These are phyloP conservation scores for Dynastes grantii DNA, from an alignment of 2,888 invertebrate species.

Conservation along the genomic window DNA sequence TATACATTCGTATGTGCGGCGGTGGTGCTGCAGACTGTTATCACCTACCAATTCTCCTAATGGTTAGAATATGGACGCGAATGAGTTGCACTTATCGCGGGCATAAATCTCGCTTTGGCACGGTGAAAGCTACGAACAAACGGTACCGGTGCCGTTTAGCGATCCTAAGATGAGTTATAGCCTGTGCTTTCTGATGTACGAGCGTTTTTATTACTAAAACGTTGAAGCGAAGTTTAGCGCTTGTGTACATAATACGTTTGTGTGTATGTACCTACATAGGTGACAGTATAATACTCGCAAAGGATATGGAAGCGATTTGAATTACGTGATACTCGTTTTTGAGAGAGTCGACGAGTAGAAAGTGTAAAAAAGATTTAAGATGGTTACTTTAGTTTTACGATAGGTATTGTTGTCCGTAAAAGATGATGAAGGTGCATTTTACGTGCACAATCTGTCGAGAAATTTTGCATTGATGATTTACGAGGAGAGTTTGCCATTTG, in stretches of 20 bases:
- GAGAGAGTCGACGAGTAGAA: background rate
- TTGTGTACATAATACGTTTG: background rate
- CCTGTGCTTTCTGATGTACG: constrained; percentile 38
- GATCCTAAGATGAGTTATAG: constrained; percentile 36
- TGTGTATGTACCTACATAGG: background rate
- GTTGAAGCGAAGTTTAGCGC: constrained; percentile 6
- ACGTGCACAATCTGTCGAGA: too few relatives aligned
- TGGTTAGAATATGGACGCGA: constrained; percentile 18
- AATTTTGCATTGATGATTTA: too few relatives aligned
- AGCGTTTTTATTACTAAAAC: constrained; percentile 17
- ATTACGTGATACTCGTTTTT: constrained; percentile 23
- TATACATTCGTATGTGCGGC: background rate
- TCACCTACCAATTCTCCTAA: constrained; percentile 28
- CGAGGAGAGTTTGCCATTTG: background rate
- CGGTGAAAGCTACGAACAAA: constrained; percentile 42
- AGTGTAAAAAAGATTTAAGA: constrained; percentile 7
- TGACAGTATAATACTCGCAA: background rate
- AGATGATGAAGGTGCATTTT: too few relatives aligned
- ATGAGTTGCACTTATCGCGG: constrained; percentile 40
- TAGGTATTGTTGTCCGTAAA: too few relatives aligned
- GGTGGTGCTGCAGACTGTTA: background rate
- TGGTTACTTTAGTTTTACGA: too few relatives aligned
- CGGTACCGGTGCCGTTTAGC: constrained; percentile 26
- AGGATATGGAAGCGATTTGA: background rate
- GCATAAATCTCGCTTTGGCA: constrained; percentile 29